phyloP scores from a whole-genome alignment of 1,140 invertebrate species.

The Luehdorfia chinensis region DNA sequence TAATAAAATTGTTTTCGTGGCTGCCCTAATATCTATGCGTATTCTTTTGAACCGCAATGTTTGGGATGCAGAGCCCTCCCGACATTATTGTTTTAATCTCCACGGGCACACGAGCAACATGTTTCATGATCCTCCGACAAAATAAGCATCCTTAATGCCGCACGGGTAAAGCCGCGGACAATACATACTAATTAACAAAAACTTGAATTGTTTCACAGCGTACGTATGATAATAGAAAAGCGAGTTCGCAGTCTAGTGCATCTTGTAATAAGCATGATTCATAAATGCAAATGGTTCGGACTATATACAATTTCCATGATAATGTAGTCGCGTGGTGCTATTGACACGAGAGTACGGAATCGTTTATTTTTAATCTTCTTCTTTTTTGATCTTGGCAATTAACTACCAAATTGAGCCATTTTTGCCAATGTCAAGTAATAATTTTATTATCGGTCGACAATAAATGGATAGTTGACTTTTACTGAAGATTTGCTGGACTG shows the following conservation, averaged over 20 bases:
- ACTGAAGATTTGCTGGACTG: too few relatives aligned
- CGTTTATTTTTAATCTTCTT: slow-evolving; percentile 6
- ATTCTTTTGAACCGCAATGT: too few relatives aligned
- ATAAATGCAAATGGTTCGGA: slow-evolving; percentile 18
- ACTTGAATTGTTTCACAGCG: slow-evolving; percentile 19
- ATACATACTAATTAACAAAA: slow-evolving; percentile 18
- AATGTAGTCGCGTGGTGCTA: background rate
- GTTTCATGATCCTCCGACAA: slow-evolving; percentile 13
- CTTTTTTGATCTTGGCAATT: too few relatives aligned
- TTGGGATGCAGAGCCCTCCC: background rate
- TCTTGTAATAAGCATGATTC: slow-evolving; percentile 18
- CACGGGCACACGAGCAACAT: slow-evolving; percentile 8
- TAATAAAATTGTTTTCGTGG: too few relatives aligned
- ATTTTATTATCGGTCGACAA: too few relatives aligned
- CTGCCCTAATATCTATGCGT: too few relatives aligned
- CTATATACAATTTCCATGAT: slow-evolving; percentile 11
- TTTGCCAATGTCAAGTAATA: too few relatives aligned
- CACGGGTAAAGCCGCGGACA: slow-evolving; percentile 13
- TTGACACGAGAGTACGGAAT: slow-evolving; percentile 11
- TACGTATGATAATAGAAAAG: slow-evolving; percentile 16
- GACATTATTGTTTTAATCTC: slow-evolving; percentile 17
- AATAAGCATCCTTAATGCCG: slow-evolving; percentile 14
- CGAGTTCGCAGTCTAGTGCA: slow-evolving; percentile 17
- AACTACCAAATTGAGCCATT: too few relatives aligned
- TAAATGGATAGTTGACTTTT: too few relatives aligned